Base-by-base conservation (phyloP, 2,113 vertebrate genomes). In the Benitochromis conjunctus region DNA sequence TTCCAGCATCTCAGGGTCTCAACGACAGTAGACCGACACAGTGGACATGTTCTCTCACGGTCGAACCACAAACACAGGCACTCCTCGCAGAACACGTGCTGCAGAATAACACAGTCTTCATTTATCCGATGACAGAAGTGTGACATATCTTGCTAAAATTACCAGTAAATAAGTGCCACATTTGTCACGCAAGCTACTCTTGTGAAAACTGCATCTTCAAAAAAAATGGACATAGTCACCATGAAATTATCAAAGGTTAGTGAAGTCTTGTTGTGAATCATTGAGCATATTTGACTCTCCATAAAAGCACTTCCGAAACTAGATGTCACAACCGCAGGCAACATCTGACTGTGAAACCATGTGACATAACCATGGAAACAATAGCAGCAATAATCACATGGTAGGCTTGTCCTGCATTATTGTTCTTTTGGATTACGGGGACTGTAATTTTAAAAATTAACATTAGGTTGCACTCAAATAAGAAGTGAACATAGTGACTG, bases 71-170 rank as follows among this genome's bases (percentile, higher is more conserved):
- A 96, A 85, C 98, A 98, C 90, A 99, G 95, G 88, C 99, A 99
- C 62, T 99, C 99, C 86, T 99, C 98, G 5, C 98, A 99, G 94
- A 99, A 99, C 82, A 99, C 98, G 1, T 99, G 99, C 98, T 99
- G 1, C 38, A 86, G 81, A 80, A 83, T 62, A 57, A 95, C 84
- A 77, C 24, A 60, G 6, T 14, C 3, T 0, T 53, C 46, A 29
- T 62, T 21, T n/a, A 48, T 43, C 11, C 53, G 46, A 53, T 53
- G 2, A 16, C 46, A n/a, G 6, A 76, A 0, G 43, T 13, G 18
- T 76, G 18, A 34, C 16, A 34, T 31, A 53, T 8, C 46, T 53
- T 31, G 24, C 24, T 76, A 48, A 51, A 48, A 51, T 51, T 19
- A 19, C 5, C 43, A 19, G 46, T 74, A 74, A 74, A 48, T 19